Base-by-base conservation (phyloP, 2,113 vertebrate genomes). In the Columba livia region DNA sequence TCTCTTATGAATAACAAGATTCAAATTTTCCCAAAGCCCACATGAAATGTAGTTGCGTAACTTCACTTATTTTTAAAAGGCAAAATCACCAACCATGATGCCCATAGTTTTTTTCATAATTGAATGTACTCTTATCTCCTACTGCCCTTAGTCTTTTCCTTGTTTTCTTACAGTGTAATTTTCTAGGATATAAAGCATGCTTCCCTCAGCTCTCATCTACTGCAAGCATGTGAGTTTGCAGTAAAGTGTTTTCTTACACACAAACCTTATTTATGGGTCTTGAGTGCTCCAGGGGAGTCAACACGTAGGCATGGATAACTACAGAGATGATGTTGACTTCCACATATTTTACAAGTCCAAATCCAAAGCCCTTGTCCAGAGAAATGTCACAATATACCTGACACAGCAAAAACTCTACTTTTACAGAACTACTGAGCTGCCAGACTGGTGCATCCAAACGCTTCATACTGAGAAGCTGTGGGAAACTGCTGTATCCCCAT, bases 381-480 rank as follows among this genome's bases (percentile, higher is more conserved):
- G 16, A 62, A 90, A 62, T 24, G 23, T n/a, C 34, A 12, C 42
- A 42, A 34, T 88, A 50, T 7, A 38, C 31, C 21, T 29, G 38
- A 15, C 47, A 10, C 7, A 19, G n/a, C 21, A 73, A 73, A 40
- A 10, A 18, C 2, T 42, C 32, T n/a, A 19, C 32, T 72, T 69
- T 21, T 42, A 36, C n/a, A 71, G 47, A 77, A 21, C 8, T 62
- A 15, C 64, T 77, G 74, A 60, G 58, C n/a, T 79, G 44, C 77
- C 51, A 54, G 67, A 5, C 20, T 29, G 18, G 9, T 26, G 5
- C 21, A 60, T 47, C 36, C 40, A 42, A 31, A 50, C 0, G 3
- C 6, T 42, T 31, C 67, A 8, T 1, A 7, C 0, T 42, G 17
- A 66, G 62, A 87, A 77, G 40, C 29, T 1, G 0, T 1, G 2